A percentile compares a stretch with the other conserved stretches of the same genome.
Conservation (phyloP, 2,888 invertebrate species). For the Lobophora halterata region DNA sequence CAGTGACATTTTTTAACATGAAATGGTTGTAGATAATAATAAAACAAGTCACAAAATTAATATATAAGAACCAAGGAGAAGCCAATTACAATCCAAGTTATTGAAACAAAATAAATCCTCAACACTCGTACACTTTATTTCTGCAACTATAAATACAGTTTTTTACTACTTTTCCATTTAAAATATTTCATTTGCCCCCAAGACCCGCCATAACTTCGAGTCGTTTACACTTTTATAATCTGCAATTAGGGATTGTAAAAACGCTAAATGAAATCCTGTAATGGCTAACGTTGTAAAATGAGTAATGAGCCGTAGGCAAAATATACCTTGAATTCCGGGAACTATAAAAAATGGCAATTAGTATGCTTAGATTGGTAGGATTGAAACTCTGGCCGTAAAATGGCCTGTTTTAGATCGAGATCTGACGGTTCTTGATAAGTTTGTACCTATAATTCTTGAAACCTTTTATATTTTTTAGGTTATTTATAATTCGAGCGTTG, state of each 20-base stretch:
- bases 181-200: conserved; percentile 37
- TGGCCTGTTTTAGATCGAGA: too few species aligned
- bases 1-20: too few species aligned
- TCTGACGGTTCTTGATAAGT: too few species aligned
- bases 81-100: neutral
- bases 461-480: too few species aligned
- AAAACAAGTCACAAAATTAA: too few species aligned
- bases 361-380: conserved; percentile 30
- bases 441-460: too few species aligned
- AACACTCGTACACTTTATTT: conserved; percentile 13
- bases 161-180: conserved; percentile 32
- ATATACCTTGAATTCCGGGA: conserved; percentile 56
- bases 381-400: neutral
- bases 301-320: conserved; percentile 51
- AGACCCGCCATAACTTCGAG: conserved; percentile 42
- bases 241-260: conserved; percentile 79
- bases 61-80: too few species aligned
- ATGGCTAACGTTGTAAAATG: conserved; percentile 61
- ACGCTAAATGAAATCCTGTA: conserved; percentile 69
- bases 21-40: too few species aligned
- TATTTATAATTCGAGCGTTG: too few species aligned
- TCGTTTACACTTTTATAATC: conserved; percentile 69
- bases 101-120: conserved; percentile 2
- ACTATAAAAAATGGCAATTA: conserved; percentile 60
- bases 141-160: conserved; percentile 34